phyloP scores from a whole-genome alignment of 2,888 invertebrate genomes.

The Drosophila incognita region DNA sequence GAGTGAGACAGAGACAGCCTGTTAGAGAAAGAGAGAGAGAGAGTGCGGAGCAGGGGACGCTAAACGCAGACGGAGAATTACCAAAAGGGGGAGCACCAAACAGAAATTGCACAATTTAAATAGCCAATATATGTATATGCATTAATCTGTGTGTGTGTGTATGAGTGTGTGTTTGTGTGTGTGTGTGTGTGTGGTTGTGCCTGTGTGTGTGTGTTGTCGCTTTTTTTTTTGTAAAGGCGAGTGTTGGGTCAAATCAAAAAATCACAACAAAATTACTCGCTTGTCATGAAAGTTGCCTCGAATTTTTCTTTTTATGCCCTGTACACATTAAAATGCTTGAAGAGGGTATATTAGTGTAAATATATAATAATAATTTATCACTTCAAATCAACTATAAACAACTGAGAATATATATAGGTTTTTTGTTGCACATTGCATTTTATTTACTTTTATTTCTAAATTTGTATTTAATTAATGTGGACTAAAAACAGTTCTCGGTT shows the following conservation, averaged over 20 bases:
- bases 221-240: slow-evolving; percentile 35
- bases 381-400: no score
- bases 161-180: slow-evolving; percentile 16
- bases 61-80: slow-evolving; percentile 18
- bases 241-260: slow-evolving; percentile 79
- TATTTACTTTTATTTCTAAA: neutral
- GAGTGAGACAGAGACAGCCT: neutral
- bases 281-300: slow-evolving; percentile 78
- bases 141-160: slow-evolving; percentile 16
- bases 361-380: no score
- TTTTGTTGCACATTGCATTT: neutral
- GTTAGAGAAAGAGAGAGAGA: neutral
- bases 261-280: slow-evolving; percentile 80
- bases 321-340: neutral
- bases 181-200: slow-evolving; percentile 10
- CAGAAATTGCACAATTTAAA: slow-evolving; percentile 73
- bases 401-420: no score
- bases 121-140: slow-evolving; percentile 44
- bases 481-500: no score
- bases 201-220: slow-evolving; percentile 14
- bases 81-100: slow-evolving; percentile 42
- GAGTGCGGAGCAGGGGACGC: neutral
- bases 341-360: neutral
- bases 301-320: slow-evolving; percentile 48
- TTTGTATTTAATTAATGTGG: neutral